Base-by-base conservation (phyloP, 1,140 invertebrate species). In the Neodiprion virginianus region DNA sequence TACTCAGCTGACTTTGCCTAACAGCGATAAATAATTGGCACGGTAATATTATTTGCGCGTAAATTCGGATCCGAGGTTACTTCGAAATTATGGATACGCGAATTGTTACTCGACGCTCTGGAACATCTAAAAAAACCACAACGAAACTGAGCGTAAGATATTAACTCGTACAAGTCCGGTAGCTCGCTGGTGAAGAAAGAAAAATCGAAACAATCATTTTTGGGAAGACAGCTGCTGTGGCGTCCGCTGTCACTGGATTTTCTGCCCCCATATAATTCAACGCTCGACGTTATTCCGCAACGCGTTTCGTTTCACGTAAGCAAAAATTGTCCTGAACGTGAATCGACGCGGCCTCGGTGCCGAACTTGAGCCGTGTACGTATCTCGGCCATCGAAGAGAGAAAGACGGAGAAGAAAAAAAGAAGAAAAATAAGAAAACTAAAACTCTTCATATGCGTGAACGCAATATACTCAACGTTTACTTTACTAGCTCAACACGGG, bases 201-300 rank as follows among this genome's bases (percentile, higher is more conserved):
- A 61, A 61, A 61, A 61, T 61, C 53, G 53, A 61, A 61, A 61
- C 53, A 61, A 61, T 61, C 4, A 61, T 61, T 61, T 61, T 61
- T 17, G 53, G n/a, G 53, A 61, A 61, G 53, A 61, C 8, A 61
- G 8, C 53, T 61, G 5, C 53, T 61, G 0, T 17, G 53, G 53
- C 53, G 3, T 61, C 53, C 53, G 53, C 53, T 17, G 53, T 8
- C 0, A 61, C 53, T 12, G 11, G 11, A 61, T n/a, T 61, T n/a
- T 8, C 53, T 61, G 1, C 11, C 8, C 53, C n/a, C 8, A 61
- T 17, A 61, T 61, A 40, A 40, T 7, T 61, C n/a, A 40, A 40
- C 28, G 28, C 28, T 40, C 28, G 28, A 40, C 28, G 28, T 3
- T 40, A 61, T 61, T 61, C n/a, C 53, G 53, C 53, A 61, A 61